Base-by-base conservation (phyloP, 2,888 invertebrate genomes). In the Portevinia maculata region DNA sequence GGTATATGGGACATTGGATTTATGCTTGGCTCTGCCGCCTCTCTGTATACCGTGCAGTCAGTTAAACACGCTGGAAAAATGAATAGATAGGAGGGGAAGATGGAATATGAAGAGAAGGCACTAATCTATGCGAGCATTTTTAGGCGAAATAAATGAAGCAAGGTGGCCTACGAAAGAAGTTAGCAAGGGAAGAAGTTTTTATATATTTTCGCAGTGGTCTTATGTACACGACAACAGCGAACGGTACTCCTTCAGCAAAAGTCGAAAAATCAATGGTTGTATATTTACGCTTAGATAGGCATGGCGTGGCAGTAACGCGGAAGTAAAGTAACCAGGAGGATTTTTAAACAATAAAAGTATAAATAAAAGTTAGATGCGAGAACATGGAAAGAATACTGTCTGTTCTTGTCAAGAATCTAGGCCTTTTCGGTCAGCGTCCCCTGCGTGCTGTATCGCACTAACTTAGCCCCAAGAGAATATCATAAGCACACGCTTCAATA, bases 1-100 rank as follows among this genome's bases (percentile, higher is more conserved):
- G 86, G 86, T 86, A 86, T 86, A 84, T 86, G 85, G 86, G 85
- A 79, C 86, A 75, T 28, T 78, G 46, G 75, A 55, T 69, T 69
- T 55, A 53, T 41, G 44, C 52, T 79, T 53, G 37, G 39, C 55
- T 64, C 32, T 70, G 53, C 52, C 37, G 79, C 57, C 50, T 55
- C 59, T 71, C 30, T 37, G 44, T 17, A 19, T 44, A 7, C 44
- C 53, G 44, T 65, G 73, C 53, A 65, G 52, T 65, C 52, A 60
- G 30, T 64, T 39, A 70, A 50, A 75, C 59, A 17, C 19, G 30
- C 17, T 17, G 44, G 5, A 5, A 5, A 24, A 53, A 44, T 39
- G 21, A 52, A 8, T 30, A 17, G 30, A 30, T 17, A 28, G 17
- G 13, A 9, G 13, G 30, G n/a, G 21, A 19, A 3, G 21, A 9